Evolutionary conservation across 1,140 invertebrate species (phyloP).

Genomic region (Matsumurasca onukii): DNA sequence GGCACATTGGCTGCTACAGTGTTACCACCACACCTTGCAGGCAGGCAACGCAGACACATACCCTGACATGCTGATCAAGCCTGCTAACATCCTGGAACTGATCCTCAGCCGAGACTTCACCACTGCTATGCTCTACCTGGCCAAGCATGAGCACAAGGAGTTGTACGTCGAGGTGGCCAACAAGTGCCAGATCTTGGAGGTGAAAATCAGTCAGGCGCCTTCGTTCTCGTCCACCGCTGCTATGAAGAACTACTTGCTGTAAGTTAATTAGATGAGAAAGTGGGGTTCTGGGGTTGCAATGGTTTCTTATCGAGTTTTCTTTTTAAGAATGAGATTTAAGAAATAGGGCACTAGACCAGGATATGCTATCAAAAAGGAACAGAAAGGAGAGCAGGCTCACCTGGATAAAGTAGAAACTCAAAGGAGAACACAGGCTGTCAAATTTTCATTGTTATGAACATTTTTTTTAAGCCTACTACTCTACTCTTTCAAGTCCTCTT

Average conservation of each 20-base stretch:
- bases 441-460: no score
- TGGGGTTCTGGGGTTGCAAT: no score
- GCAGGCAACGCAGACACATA: constrained; percentile 38
- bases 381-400: no score
- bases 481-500: no score
- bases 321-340: no score
- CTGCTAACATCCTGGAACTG: constrained; percentile 64
- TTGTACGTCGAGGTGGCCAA: constrained; percentile 57
- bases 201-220: constrained; percentile 58
- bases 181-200: constrained; percentile 71
- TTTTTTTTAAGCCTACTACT: no score
- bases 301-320: no score
- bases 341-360: no score
- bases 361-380: no score
- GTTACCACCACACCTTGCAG: constrained; percentile 63
- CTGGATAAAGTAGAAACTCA: no score
- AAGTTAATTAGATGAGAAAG: no score
- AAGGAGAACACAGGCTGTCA: no score
- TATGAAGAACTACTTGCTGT: constrained; percentile 37
- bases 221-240: constrained; percentile 55
- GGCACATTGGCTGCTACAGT: constrained; percentile 80
- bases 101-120: constrained; percentile 74
- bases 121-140: constrained; percentile 79
- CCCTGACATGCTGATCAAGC: constrained; percentile 65
- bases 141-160: constrained; percentile 69